A percentile compares a stretch with the other conserved stretches of the same genome.
phyloP scores from a whole-genome alignment of 2,888 invertebrate species.

The Eubasilissa splendida region DNA sequence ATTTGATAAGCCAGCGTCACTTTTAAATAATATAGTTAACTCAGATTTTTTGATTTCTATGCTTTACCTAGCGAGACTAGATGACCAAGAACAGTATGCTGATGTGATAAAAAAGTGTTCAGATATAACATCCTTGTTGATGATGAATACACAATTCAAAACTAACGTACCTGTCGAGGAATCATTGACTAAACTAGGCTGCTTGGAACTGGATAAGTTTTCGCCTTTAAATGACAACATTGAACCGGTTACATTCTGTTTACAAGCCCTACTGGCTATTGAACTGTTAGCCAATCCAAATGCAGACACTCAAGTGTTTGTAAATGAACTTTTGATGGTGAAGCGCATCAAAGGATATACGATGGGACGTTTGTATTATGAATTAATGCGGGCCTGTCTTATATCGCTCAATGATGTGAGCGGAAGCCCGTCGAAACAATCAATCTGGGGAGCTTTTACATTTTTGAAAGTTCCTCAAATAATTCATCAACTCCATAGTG shows the following conservation, averaged over 20 bases:
- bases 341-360: constrained; percentile 88
- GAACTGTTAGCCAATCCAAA: constrained; percentile 90
- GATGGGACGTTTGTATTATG: constrained; percentile 87
- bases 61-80: constrained; percentile 87
- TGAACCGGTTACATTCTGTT: constrained; percentile 80
- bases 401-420: constrained; percentile 91
- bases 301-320: constrained; percentile 85
- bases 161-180: constrained; percentile 74
- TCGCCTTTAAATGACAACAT: constrained; percentile 72
- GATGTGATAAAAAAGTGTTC: constrained; percentile 84
- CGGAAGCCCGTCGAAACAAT: constrained; percentile 84
- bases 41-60: constrained; percentile 86
- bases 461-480: constrained; percentile 92
- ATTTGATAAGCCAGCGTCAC: constrained; percentile 79
- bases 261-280: constrained; percentile 87
- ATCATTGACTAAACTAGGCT: constrained; percentile 75
- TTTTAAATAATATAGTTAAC: constrained; percentile 79
- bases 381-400: constrained; percentile 90
- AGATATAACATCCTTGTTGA: constrained; percentile 77
- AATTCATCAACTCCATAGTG: constrained; percentile 78
- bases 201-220: constrained; percentile 76
- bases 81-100: constrained; percentile 79
- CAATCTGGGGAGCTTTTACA: constrained; percentile 95
- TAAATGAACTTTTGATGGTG: constrained; percentile 87
- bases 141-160: constrained; percentile 74